Base-by-base conservation (phyloP, 2,888 invertebrate genomes). In the Spilarctia lutea region DNA sequence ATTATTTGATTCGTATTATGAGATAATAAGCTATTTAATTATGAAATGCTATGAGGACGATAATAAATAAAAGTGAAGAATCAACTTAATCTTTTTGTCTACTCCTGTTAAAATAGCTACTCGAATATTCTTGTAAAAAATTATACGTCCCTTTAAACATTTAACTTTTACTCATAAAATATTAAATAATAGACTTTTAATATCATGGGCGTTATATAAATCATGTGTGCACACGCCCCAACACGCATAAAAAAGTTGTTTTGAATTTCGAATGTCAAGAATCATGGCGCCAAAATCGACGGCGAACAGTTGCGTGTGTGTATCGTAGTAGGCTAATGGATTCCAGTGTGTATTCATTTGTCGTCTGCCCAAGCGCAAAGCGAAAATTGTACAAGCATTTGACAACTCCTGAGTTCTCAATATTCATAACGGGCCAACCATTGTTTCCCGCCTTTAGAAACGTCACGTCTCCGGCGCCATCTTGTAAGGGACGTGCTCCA, bases 391-490 rank as follows among this genome's bases (percentile, higher is more conserved):
- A 87, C 85, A 89, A 86, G 88, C 89, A 86, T 91, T 89, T 89
- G 89, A 87, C 86, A 91, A 91, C 91, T 90, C 90, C 90, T 85
- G 85, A 90, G 90, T 83, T 91, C 90, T 94, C 92, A 93, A 94
- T 94, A 95, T 94, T 94, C 93, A 94, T 95, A 95, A 94, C 95
- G 94, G 94, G 83, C 88, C 82, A 65, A 80, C 91, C 89, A 94
- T 94, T 94, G 94, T 95, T 94, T 93, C 90, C 92, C 91, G 92
- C 90, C 90, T 89, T 90, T 90, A 87, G 88, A 91, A 91, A 88
- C 90, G 92, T 94, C 95, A 94, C 94, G 95, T 94, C 91, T 87
- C 81, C 90, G 91, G 92, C 94, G 94, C 94, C 94, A 93, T 92
- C 90, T 93, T 93, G 89, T 85, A 91, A 91, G 90, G 92, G 91